Evolutionary conservation across 2,113 vertebrate genomes (phyloP).

Genomic region (Cromileptes altivelis): DNA sequence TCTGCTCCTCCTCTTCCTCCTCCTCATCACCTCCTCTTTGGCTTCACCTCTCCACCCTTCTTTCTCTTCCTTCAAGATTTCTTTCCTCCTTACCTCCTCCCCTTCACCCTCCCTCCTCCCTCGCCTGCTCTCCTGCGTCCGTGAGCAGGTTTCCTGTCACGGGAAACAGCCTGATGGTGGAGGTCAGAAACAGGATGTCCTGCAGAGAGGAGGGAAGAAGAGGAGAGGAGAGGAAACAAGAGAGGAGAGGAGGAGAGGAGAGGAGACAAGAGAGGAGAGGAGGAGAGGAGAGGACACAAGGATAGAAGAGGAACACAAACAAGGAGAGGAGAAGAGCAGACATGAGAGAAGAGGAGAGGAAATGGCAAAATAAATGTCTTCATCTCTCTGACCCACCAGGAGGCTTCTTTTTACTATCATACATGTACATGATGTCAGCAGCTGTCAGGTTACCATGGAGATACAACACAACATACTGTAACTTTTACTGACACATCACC

Average conservation of each 20-base stretch:
- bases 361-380: background rate
- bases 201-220: background rate
- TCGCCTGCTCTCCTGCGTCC: constrained; percentile 13
- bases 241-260: background rate
- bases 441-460: too few species aligned
- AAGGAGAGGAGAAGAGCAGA: background rate
- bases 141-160: constrained; percentile 48
- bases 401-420: too few species aligned
- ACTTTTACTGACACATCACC: too few species aligned
- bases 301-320: background rate
- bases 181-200: constrained; percentile 58
- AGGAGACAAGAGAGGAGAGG: background rate
- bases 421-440: too few species aligned
- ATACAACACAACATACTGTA: too few species aligned
- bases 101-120: constrained; percentile 13
- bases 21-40: constrained; percentile 23
- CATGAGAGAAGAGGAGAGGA: background rate
- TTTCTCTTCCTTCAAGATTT: constrained; percentile 13
- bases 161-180: constrained; percentile 50
- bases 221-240: background rate
- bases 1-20: constrained; percentile 2
- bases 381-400: too few species aligned
- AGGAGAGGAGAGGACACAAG: background rate
- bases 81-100: constrained; percentile 2
- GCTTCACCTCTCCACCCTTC: background rate